Evolutionary conservation across 2,797 vertebrate genomes (phyloP).

Genomic region (Chelidonichthys spinosus): DNA sequence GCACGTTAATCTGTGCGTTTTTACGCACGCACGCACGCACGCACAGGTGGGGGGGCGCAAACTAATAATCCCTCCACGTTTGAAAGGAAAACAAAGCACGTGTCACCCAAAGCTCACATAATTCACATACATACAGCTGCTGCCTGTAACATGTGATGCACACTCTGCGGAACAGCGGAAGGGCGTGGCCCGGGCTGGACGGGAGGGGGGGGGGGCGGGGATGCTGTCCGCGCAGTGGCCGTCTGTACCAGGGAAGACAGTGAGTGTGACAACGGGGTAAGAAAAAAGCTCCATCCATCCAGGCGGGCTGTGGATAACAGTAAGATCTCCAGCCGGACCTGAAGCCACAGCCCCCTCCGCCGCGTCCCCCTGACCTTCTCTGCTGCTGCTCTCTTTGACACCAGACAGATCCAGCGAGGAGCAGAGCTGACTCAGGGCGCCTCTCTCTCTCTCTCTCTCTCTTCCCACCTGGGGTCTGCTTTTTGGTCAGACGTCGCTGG

Average conservation of each 20-base stretch:
- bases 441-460: slow-evolving; percentile 63
- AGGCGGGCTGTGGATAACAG: slow-evolving; percentile 34
- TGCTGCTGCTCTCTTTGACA: slow-evolving; percentile 55
- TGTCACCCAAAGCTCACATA: slow-evolving; percentile 61
- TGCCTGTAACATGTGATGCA: slow-evolving; percentile 63
- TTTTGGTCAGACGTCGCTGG: slow-evolving; percentile 92
- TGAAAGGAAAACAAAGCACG: slow-evolving; percentile 56
- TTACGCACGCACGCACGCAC: slow-evolving; percentile 58
- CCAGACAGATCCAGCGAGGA: slow-evolving; percentile 54
- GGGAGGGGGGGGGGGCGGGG: slow-evolving; percentile 53
- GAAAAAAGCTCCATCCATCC: slow-evolving; percentile 36
- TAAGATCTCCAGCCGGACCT: slow-evolving; percentile 25
- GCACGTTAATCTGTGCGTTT: slow-evolving; percentile 48
- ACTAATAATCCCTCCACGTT: slow-evolving; percentile 42
- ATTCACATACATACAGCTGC: slow-evolving; percentile 74
- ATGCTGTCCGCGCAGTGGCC: slow-evolving; percentile 52
- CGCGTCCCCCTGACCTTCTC: slow-evolving; percentile 21
- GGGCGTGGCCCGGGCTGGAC: slow-evolving; percentile 70
- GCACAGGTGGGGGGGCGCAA: slow-evolving; percentile 14
- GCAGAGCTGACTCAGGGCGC: slow-evolving; percentile 62
- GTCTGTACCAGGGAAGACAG: slow-evolving; percentile 68
- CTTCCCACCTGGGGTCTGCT: slow-evolving; percentile 51
- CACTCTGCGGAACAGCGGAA: slow-evolving; percentile 68
- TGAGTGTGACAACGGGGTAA: slow-evolving; percentile 45
- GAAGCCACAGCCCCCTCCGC: slow-evolving; percentile 40